Evolutionary conservation across 2,113 vertebrate species (phyloP), one percentile per base, ranked within the genome.

Genomic region (Daubentonia madagascariensis): DNA sequence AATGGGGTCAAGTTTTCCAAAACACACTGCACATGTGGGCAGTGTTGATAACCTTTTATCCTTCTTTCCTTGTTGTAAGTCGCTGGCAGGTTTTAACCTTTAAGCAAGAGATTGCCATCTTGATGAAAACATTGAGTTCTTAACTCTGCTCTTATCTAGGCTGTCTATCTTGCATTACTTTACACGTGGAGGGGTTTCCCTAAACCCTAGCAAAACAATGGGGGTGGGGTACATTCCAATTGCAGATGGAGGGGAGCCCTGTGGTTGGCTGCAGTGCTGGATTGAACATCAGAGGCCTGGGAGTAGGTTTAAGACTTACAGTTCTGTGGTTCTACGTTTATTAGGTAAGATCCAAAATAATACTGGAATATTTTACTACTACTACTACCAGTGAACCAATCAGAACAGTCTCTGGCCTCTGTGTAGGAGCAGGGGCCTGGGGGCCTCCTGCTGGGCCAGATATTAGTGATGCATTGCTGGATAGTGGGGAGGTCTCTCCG

Each of bases 1-100:
- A 98, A 98, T 98, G 67, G 96, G 54, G 73, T 81, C 89, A 57
- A 67, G 80, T 91, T 97, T 98, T 98, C 97, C 97, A 98, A 98
- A 98, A 97, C 97, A 97, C 65, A 65, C 59, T 5, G 78, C 80
- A 84, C 97, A 96, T 98, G 96, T 98, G 98, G 70, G 67, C 54
- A 0, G 88, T 1, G 5, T 88, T 98, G 98, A 98, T 98, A 98
- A 98, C 92, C 94, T 97, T 89, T 96, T 57, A 87, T 93, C 72
- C 85, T 86, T 95, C 89, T 92, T 96, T 80, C 50, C 88, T 72
- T 59, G 72, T 81, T 92, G 63, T 90, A 97, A 97, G 35, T 95
- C 87, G 45, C 91, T 72, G 43, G 73, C 72, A 73, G 43, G 63
- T 76, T 90, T 97, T 90, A 97, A 92, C 87, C 87, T 98, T 97